These are phyloP conservation scores for Drosophila sucinea DNA, from an alignment of 1,140 invertebrate species.

Conservation along the genomic window DNA sequence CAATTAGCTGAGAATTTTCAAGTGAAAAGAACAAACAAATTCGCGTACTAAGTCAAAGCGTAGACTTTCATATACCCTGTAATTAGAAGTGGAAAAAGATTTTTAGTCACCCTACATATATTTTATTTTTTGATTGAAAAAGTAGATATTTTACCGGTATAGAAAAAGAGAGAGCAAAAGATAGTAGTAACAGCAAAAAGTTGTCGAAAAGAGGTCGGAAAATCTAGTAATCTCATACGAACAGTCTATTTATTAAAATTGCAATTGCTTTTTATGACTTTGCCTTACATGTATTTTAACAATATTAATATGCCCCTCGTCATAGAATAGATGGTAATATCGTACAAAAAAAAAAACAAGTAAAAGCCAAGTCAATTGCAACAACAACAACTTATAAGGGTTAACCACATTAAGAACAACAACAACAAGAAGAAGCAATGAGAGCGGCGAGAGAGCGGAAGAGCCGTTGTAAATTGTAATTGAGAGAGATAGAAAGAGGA, in stretches of 20 bases:
- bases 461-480: constrained; percentile 67
- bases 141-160: no score
- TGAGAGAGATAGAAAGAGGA: constrained; percentile 35
- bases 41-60: no score
- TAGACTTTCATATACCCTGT: no score
- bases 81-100: no score
- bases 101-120: no score
- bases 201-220: no score
- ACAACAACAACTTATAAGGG: constrained; percentile 59
- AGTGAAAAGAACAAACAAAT: constrained; percentile 28
- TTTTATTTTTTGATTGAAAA: no score
- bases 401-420: constrained; percentile 62
- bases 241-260: no score
- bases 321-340: background rate
- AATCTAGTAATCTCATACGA: no score
- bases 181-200: no score
- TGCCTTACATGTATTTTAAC: background rate
- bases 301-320: background rate
- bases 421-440: constrained; percentile 17
- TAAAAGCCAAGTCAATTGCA: constrained; percentile 62
- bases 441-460: constrained; percentile 33
- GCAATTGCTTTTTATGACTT: no score
- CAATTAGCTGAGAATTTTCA: constrained; percentile 62
- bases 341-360: background rate
- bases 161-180: no score